Evolutionary conservation across 2,797 vertebrate genomes (phyloP), one percentile per base, ranked within the genome.

Genomic region (Coilia nasus): DNA sequence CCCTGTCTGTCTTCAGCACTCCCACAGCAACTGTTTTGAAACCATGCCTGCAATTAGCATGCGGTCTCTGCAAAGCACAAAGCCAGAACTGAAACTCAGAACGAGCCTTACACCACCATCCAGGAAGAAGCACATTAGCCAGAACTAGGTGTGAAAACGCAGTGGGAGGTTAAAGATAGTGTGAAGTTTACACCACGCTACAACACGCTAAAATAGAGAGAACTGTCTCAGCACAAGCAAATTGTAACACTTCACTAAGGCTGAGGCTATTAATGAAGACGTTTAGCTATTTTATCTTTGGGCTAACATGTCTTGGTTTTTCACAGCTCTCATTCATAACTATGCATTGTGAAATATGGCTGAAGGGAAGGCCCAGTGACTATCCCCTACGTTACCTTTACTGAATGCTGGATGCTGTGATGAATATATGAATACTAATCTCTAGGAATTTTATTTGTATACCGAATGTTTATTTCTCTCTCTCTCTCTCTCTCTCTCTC

Each of bases 51-150:
- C 60, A 23, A 23, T 64, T 64, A 64, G 60, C 60, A 25, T 9
- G 60, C 60, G 1, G 50, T 64, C 60, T 64, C 57, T 10, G 60
- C 60, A 54, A 54, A 54, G 50, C 50, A 54, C 7, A 54, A 54
- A 54, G 50, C 14, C 50, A 54, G 50, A 14, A 54, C 50, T 54
- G 50, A 54, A 54, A 54, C 9, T 7, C 50, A 54, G 50, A 9
- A 54, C 14, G 9, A 25, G 2, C 6, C n/a, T 11, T 25, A n/a
- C 23, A 10, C n/a, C 60, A n/a, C 60, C 9, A 11, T 25, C 23
- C 60, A 64, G 60, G 60, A 64, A 64, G 60, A 64, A 64, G 23
- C 60, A 23, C 60, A 64, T 64, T 64, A 64, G 60, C n/a, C 60
- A 12, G 60, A 11, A 25, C 60, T 25, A 23, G 60, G 6, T 23